Evolutionary conservation across 2,797 vertebrate species (phyloP), one percentile per base, ranked within the genome.

Genomic region (Spondyliosoma cantharus): DNA sequence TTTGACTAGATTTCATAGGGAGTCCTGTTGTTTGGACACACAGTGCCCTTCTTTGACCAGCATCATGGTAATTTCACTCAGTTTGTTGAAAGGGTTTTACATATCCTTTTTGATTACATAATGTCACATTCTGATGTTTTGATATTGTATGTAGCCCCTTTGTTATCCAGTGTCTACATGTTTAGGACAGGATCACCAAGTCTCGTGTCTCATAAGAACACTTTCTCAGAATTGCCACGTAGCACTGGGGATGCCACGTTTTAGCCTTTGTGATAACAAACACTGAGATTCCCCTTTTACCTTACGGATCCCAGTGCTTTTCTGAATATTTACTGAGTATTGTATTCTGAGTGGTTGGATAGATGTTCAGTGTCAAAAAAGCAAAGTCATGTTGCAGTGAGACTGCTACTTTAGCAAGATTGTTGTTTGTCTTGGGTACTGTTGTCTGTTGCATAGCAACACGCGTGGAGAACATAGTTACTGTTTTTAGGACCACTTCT

Each of bases 321-420:
- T 86, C 86, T 87, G 76, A 89, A 92, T 93, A 93, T 93, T 91
- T 91, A 92, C 82, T 89, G 83, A 92, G 87, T 94, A 94, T 94
- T 94, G 93, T 94, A 91, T 90, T 93, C 86, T 85, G 89, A 91
- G 84, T 94, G 89, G 89, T 93, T 88, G 85, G 86, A 87, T 94
- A 79, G 90, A 89, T 95, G 94, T 95, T 94, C 77, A 83, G 87
- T 95, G 92, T 95, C 80, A 90, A 92, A 92, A 91, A 84, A 86
- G 68, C 86, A 56, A 85, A 88, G 64, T 50, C 27, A 65, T 83
- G 71, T 86, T 72, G 81, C 86, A 89, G 83, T 84, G 77, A 80
- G 70, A 90, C 87, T 89, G 83, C 84, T 81, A 70, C 81, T 80
- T 84, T 81, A 87, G 78, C 76, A 62, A 83, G 84, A 72, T 92